Percentiles rank a stretch among this genome's conserved stretches.
phyloP scores from a whole-genome alignment of 2,797 vertebrate species.

The Sebastes melanostomus region DNA sequence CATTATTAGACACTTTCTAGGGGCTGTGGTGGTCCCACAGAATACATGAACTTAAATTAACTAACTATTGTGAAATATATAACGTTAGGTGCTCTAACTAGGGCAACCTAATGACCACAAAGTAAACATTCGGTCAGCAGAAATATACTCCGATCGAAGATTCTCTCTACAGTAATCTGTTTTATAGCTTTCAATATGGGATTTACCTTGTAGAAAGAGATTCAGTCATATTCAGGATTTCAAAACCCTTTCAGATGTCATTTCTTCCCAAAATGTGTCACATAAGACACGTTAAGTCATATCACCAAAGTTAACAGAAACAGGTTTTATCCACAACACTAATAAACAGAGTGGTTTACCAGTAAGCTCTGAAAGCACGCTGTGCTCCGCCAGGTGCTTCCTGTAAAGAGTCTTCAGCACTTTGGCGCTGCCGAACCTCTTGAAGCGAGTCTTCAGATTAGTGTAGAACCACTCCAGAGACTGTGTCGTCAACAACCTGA shows the following conservation, averaged over 20 bases:
- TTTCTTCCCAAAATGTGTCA: not conserved
- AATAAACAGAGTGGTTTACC: slow-evolving; percentile 72
- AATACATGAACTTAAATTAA: too few species aligned
- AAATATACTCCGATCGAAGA: too few species aligned
- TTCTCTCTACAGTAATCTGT: not conserved
- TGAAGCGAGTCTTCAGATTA: slow-evolving; percentile 93
- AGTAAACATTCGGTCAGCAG: too few species aligned
- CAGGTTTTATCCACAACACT: not conserved
- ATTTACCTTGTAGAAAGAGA: not conserved
- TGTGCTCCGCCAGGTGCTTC: slow-evolving; percentile 87
- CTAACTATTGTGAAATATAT: too few species aligned
- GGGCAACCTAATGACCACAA: too few species aligned
- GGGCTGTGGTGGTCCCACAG: too few species aligned
- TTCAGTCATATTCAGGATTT: not conserved
- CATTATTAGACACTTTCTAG: too few species aligned
- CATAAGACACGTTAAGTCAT: not conserved
- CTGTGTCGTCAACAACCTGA: slow-evolving; percentile 89
- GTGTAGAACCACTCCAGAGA: slow-evolving; percentile 97
- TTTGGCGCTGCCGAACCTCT: slow-evolving; percentile 96
- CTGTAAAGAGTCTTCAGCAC: slow-evolving; percentile 94
- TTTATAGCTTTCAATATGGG: not conserved
- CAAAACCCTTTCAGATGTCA: not conserved
- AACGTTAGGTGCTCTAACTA: too few species aligned
- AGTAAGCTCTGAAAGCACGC: slow-evolving; percentile 81
- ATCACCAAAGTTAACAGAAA: not conserved